These are phyloP conservation scores for Andrena bucephala DNA, from an alignment of 2,888 invertebrate species.

Conservation along the genomic window DNA sequence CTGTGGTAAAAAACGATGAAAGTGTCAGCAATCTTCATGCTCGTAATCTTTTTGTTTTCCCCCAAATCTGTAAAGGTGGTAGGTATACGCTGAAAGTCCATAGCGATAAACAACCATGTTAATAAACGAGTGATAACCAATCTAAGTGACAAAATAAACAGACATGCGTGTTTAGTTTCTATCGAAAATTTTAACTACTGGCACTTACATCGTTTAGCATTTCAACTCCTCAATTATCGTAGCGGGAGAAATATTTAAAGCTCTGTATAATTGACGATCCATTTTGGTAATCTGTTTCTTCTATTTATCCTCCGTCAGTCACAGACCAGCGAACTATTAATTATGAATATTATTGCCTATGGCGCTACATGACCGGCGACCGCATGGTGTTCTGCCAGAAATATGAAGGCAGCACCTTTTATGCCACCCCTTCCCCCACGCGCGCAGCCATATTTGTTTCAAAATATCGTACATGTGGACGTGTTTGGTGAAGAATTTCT, in stretches of 20 bases:
- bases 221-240: neutral
- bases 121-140: too few relatives aligned
- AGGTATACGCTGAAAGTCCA: too few relatives aligned
- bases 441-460: slow-evolving; percentile 73
- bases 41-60: too few relatives aligned
- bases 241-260: slow-evolving; percentile 21
- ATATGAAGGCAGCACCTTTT: slow-evolving; percentile 74
- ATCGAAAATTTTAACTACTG: too few relatives aligned
- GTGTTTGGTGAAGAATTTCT: neutral
- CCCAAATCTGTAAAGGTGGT: too few relatives aligned
- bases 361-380: slow-evolving; percentile 82
- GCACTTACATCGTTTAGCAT: too few relatives aligned
- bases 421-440: slow-evolving; percentile 28
- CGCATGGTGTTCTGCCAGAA: slow-evolving; percentile 77
- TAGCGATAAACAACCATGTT: too few relatives aligned
- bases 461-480: slow-evolving; percentile 74
- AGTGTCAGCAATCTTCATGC: too few relatives aligned
- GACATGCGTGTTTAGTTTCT: too few relatives aligned
- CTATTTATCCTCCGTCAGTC: slow-evolving; percentile 80
- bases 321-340: slow-evolving; percentile 83
- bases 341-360: slow-evolving; percentile 84
- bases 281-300: slow-evolving; percentile 40
- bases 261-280: slow-evolving; percentile 15
- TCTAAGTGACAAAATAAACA: too few relatives aligned
- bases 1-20: too few relatives aligned